Conservation (phyloP, 2,888 invertebrate species). For the Tuta absoluta region DNA sequence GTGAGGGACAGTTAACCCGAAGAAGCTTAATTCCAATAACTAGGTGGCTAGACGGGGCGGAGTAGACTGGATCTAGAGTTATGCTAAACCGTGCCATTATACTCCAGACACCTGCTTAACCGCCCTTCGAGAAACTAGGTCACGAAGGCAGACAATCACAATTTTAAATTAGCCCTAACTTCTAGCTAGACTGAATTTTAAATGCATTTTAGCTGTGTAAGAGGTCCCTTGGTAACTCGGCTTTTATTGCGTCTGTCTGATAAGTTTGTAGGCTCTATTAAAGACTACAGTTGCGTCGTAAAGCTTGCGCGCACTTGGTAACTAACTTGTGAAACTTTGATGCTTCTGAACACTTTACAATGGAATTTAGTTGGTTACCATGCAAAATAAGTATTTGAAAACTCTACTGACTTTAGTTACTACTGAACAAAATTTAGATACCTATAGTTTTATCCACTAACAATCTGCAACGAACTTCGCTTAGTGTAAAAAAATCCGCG, state of each 20-base stretch:
- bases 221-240: constrained; percentile 35
- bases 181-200: constrained; percentile 38
- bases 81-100: constrained; percentile 60
- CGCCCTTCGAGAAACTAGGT: constrained; percentile 75
- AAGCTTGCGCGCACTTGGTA: constrained; percentile 17
- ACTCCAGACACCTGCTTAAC: constrained; percentile 67
- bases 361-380: no score
- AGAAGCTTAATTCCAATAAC: constrained; percentile 40
- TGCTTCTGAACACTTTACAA: constrained; percentile 8
- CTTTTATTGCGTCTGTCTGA: constrained; percentile 41
- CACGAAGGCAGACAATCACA: constrained; percentile 75
- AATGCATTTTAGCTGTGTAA: constrained; percentile 27
- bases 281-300: constrained; percentile 15
- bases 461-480: no score
- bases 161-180: constrained; percentile 73
- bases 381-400: no score
- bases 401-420: no score
- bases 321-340: constrained; percentile 16
- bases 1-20: constrained; percentile 18
- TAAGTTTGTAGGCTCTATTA: constrained; percentile 22
- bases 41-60: constrained; percentile 60
- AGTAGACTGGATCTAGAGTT: constrained; percentile 51
- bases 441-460: no score
- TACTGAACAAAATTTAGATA: no score
- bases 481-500: no score